These are phyloP conservation scores for Isurus oxyrinchus DNA, from an alignment of 2,113 vertebrate genomes.

Conservation along the genomic window DNA sequence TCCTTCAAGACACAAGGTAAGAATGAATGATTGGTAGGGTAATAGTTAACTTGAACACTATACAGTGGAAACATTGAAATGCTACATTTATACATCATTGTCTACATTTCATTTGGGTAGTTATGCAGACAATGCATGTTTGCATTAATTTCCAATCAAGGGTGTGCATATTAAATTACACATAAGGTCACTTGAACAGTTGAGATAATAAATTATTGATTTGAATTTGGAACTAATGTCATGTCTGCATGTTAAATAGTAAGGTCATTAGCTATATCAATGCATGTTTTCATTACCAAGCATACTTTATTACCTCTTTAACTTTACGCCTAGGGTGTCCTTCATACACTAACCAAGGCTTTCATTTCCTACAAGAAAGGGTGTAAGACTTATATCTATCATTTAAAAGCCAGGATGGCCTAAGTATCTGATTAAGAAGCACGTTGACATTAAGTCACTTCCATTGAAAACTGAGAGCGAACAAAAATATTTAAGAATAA, in stretches of 20 bases:
- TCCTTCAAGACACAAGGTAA: not conserved
- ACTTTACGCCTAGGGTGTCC: not conserved
- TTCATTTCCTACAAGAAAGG: not conserved
- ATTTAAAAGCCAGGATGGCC: not conserved
- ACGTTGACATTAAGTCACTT: not conserved
- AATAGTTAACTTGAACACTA: not conserved
- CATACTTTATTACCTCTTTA: not conserved
- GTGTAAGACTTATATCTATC: not conserved
- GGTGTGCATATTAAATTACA: not conserved
- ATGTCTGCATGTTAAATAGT: conserved; percentile 3
- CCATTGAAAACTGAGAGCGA: not conserved
- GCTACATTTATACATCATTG: not conserved
- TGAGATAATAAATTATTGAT: conserved; percentile 11
- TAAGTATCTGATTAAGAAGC: not conserved
- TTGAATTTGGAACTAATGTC: conserved; percentile 1
- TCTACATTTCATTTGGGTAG: not conserved
- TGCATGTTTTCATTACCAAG: not conserved
- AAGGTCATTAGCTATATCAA: not conserved
- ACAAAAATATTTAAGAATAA: not conserved
- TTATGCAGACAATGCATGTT: not conserved
- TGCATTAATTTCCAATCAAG: conserved; percentile 5
- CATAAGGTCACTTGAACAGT: not conserved
- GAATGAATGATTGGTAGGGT: not conserved
- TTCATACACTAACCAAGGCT: not conserved
- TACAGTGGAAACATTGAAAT: not conserved